Percentiles rank a stretch among this genome's conserved stretches.
These are phyloP conservation scores for Drosophila aff. DNA, from an alignment of 1,140 invertebrate species.

Conservation along the genomic window DNA sequence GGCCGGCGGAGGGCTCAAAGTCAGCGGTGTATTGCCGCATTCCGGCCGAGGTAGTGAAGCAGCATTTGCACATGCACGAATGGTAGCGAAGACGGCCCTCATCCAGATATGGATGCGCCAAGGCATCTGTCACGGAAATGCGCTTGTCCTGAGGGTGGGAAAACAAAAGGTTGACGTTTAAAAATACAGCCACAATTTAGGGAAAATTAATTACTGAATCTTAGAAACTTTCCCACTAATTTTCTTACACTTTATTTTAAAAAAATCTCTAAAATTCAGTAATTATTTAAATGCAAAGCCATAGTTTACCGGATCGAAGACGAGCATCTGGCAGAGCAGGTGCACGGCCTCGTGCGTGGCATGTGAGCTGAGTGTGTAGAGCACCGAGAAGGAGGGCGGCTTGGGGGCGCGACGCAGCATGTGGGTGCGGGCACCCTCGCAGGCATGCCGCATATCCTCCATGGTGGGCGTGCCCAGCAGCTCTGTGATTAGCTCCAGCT, in stretches of 20 bases:
- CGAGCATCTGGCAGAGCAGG: slow-evolving; percentile 98
- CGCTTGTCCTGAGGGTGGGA: slow-evolving; percentile 91
- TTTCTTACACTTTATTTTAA: too few species aligned
- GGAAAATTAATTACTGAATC: background rate
- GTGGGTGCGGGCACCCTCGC: slow-evolving; percentile 97
- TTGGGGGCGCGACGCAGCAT: slow-evolving; percentile 96
- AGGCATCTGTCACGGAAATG: slow-evolving; percentile 96
- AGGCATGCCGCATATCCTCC: slow-evolving; percentile 98
- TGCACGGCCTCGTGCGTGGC: slow-evolving; percentile 99
- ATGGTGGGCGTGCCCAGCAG: slow-evolving; percentile 97
- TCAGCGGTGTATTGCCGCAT: slow-evolving; percentile 95
- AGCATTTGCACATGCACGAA: slow-evolving; percentile 99
- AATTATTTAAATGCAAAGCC: background rate
- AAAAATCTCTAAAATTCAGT: background rate
- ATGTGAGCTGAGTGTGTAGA: slow-evolving; percentile 96
- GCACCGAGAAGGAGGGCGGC: slow-evolving; percentile 93
- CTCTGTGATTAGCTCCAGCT: slow-evolving; percentile 98
- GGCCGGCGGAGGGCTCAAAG: slow-evolving; percentile 95
- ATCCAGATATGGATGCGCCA: slow-evolving; percentile 98
- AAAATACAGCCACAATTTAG: background rate
- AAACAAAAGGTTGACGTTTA: background rate
- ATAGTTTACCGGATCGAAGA: slow-evolving; percentile 96
- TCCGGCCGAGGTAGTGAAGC: slow-evolving; percentile 91
- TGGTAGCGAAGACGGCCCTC: slow-evolving; percentile 99
- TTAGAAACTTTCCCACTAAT: background rate